Evolutionary conservation across 2,113 vertebrate species (phyloP).

Genomic region (Zingel zingel): DNA sequence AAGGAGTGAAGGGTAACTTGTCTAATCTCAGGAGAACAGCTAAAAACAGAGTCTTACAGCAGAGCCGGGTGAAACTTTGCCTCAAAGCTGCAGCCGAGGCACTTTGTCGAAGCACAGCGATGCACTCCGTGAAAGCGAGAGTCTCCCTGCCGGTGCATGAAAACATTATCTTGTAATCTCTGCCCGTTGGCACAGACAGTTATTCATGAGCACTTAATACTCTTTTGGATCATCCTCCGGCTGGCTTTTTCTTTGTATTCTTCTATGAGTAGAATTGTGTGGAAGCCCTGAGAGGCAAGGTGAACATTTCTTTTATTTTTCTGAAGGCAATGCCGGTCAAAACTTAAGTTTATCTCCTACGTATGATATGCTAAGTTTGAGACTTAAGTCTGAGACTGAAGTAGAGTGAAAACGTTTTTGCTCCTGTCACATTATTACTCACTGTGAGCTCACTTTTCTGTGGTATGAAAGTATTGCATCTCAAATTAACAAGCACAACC

Average conservation of each 20-base stretch:
- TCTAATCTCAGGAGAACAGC: constrained; percentile 10
- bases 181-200: constrained; percentile 48
- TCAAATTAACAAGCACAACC: no score
- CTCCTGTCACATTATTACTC: no score
- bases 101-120: constrained; percentile 42
- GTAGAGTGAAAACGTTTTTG: no score
- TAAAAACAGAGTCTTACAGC: not conserved
- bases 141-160: constrained; percentile 39
- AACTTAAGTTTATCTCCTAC: no score
- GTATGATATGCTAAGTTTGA: no score
- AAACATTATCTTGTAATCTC: constrained; percentile 71
- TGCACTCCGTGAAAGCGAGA: constrained; percentile 13
- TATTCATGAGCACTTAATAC: constrained; percentile 63
- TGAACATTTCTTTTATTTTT: no score
- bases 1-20: not conserved
- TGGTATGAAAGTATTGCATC: no score
- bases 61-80: constrained; percentile 20
- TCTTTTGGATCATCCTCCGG: constrained; percentile 43
- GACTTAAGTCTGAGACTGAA: no score
- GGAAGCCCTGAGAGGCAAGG: no score
- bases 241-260: not conserved
- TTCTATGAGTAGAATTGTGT: constrained; percentile 3
- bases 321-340: no score
- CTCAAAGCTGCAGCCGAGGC: constrained; percentile 37
- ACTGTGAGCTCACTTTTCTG: no score